Evolutionary conservation across 2,888 invertebrate genomes (phyloP).

Genomic region (Baronia brevicornis): DNA sequence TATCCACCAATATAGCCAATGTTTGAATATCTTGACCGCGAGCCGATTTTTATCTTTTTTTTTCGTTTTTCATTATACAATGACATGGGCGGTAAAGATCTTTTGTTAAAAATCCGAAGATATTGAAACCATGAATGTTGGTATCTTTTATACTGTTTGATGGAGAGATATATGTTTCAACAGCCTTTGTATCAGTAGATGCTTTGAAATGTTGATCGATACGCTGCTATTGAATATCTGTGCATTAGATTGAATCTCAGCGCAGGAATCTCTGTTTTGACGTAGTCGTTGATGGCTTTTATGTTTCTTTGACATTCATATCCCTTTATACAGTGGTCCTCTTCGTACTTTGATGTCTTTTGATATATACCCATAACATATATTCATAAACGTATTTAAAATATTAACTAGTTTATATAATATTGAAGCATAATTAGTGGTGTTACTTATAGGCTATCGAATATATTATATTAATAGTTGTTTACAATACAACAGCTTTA

Average conservation of each 20-base stretch:
- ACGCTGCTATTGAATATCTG: constrained; percentile 38
- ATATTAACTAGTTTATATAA: no score
- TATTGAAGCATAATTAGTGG: no score
- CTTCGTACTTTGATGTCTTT: no score
- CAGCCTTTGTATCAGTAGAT: constrained; percentile 42
- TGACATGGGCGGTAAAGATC: constrained; percentile 37
- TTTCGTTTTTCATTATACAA: constrained; percentile 23
- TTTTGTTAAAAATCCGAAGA: constrained; percentile 31
- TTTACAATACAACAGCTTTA: no score
- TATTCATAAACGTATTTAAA: no score
- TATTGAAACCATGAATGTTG: constrained; percentile 30
- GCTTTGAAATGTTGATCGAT: constrained; percentile 37
- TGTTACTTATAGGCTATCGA: no score
- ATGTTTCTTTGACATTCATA: constrained; percentile 5
- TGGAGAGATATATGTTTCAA: constrained; percentile 38
- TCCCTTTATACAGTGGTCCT: not conserved
- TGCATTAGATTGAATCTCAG: constrained; percentile 36
- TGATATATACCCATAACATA: no score
- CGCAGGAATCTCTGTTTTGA: constrained; percentile 21
- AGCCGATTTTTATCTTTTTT: constrained; percentile 26
- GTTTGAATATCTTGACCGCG: constrained; percentile 52
- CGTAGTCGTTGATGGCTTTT: constrained; percentile 20
- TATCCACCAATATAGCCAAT: constrained; percentile 31
- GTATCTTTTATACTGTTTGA: constrained; percentile 13
- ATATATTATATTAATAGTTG: no score